phyloP scores from a whole-genome alignment of 2,113 vertebrate species.

The Aramus guarauna region DNA sequence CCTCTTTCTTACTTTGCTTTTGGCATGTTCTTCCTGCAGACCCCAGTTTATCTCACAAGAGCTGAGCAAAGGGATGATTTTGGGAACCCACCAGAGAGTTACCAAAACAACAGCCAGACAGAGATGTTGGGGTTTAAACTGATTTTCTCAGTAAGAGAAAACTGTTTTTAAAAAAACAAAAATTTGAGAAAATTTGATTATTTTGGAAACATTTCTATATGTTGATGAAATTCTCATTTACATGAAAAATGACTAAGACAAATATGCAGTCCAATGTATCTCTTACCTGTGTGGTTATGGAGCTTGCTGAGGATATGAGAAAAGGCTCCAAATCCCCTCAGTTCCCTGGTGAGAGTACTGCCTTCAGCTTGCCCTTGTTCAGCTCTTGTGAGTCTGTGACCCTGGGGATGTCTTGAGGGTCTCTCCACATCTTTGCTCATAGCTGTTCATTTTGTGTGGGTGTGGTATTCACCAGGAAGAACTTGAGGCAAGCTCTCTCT shows the following conservation, averaged over 20 bases:
- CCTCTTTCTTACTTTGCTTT: not conserved
- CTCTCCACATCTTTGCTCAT: not conserved
- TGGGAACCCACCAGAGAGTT: not conserved
- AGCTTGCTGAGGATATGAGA: not conserved
- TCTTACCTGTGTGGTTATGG: not conserved
- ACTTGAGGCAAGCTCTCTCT: not conserved
- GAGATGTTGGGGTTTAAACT: not conserved
- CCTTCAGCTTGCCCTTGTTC: accelerated
- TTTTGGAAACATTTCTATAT: not conserved
- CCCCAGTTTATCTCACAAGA: not conserved
- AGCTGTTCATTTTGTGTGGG: not conserved
- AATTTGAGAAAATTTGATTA: not conserved
- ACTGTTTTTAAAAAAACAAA: not conserved
- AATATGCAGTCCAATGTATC: not conserved
- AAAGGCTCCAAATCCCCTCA: not conserved
- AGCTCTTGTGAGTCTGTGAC: not conserved
- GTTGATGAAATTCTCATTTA: not conserved
- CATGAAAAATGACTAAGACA: not conserved
- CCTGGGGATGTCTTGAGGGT: not conserved
- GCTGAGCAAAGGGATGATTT: not conserved
- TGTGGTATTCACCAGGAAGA: not conserved
- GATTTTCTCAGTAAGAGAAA: not conserved
- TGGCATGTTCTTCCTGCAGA: not conserved
- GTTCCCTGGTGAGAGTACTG: not conserved
- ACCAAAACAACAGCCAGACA: not conserved